phyloP scores from a whole-genome alignment of 2,113 vertebrate species.

The Apteryx owenii region DNA sequence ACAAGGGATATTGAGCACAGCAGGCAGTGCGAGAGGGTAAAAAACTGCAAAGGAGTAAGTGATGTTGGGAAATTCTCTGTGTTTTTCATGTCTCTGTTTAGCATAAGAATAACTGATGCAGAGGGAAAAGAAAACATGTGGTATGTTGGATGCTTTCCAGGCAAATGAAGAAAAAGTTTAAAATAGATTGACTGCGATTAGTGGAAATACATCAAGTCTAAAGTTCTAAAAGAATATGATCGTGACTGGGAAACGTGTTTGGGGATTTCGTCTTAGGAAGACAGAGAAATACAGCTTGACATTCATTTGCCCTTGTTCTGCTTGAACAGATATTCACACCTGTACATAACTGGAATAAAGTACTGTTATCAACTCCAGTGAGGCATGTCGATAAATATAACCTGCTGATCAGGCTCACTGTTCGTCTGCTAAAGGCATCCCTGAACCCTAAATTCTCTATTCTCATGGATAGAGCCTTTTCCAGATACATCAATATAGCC shows the following conservation, averaged over 20 bases:
- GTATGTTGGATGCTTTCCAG: conserved; percentile 33
- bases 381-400: background rate
- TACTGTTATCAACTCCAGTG: background rate
- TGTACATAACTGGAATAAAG: background rate
- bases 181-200: conserved; percentile 25
- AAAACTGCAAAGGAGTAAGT: background rate
- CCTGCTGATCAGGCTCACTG: background rate
- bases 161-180: background rate
- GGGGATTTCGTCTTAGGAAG: background rate
- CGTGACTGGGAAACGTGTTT: background rate
- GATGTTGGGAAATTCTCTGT: conserved; percentile 1
- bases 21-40: conserved; percentile 25
- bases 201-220: background rate
- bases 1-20: conserved; percentile 15
- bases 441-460: background rate
- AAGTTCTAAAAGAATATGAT: conserved; percentile 7
- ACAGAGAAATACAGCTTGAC: background rate
- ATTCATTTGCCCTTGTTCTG: background rate
- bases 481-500: background rate
- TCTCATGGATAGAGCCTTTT: background rate
- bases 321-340: background rate
- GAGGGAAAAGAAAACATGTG: conserved; percentile 28
- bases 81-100: conserved; percentile 7
- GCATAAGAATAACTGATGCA: conserved; percentile 8
- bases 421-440: background rate